Conservation (phyloP, 2,888 invertebrate genomes). For the Mechanitis messenoides region DNA sequence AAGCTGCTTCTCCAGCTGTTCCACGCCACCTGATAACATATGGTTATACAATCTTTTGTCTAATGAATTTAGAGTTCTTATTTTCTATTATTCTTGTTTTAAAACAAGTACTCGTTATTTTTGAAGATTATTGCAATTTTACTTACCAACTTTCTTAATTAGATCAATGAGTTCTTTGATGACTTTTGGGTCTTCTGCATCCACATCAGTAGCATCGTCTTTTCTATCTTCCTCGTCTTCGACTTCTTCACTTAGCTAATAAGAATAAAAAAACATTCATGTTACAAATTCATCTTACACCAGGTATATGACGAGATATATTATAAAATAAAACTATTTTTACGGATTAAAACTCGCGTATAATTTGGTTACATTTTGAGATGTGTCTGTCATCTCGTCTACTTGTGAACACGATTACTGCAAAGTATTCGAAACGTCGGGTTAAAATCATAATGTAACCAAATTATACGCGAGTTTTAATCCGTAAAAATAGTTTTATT, state of each 20-base stretch:
- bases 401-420: too few relatives aligned
- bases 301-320: neutral
- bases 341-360: too few relatives aligned
- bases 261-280: neutral
- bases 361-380: too few relatives aligned
- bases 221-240: conserved; percentile 47
- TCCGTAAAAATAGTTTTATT: too few relatives aligned
- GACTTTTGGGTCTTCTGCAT: conserved; percentile 84
- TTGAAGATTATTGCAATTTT: neutral
- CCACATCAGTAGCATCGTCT: conserved; percentile 48
- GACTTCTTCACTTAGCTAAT: conserved; percentile 38
- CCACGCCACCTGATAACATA: conserved; percentile 81
- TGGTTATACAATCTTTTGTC: neutral
- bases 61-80: too few relatives aligned
- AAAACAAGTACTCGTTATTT: neutral
- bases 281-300: neutral
- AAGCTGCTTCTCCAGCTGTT: conserved; percentile 88
- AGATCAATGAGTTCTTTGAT: conserved; percentile 89
- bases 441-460: too few relatives aligned
- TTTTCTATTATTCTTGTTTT: neutral
- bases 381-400: too few relatives aligned
- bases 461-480: too few relatives aligned
- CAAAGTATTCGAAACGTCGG: too few relatives aligned
- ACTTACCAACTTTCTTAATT: conserved; percentile 88
- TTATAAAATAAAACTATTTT: neutral